Conservation (phyloP, 2,888 invertebrate genomes). For the Trichopria drosophilae region DNA sequence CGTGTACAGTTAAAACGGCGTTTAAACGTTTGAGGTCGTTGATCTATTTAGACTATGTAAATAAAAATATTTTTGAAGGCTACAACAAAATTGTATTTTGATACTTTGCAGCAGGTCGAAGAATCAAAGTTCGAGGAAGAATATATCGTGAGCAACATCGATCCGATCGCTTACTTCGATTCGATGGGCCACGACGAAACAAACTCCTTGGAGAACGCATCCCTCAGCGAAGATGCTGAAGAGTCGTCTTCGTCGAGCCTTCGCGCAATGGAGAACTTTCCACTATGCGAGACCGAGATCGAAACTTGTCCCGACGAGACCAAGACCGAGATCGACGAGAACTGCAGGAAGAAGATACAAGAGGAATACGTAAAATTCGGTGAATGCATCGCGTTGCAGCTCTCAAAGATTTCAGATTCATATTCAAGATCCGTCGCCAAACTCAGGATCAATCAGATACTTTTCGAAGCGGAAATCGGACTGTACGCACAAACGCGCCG, state of each 20-base stretch:
- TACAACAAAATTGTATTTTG: too few species aligned
- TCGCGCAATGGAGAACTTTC: conserved; percentile 36
- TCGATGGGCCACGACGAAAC: conserved; percentile 45
- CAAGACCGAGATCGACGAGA: conserved; percentile 22
- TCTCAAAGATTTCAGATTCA: conserved; percentile 47
- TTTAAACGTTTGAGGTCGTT: too few species aligned
- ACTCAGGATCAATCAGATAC: conserved; percentile 47
- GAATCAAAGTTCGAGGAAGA: conserved; percentile 43
- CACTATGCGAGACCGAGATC: conserved; percentile 31
- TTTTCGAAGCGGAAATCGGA: conserved; percentile 48
- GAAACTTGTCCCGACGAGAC: conserved; percentile 29
- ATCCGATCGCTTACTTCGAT: conserved; percentile 44
- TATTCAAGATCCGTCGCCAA: conserved; percentile 49
- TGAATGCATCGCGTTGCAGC: conserved; percentile 46
- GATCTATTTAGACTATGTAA: too few species aligned
- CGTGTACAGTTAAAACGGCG: too few species aligned
- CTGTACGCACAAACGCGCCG: conserved; percentile 44
- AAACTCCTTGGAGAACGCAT: conserved; percentile 45
- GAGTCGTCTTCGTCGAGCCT: conserved; percentile 43
- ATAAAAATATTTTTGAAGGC: too few species aligned
- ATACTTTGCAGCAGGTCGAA: conserved; percentile 38
- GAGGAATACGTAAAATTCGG: conserved; percentile 47
- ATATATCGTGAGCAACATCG: conserved; percentile 48
- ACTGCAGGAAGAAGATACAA: conserved; percentile 38
- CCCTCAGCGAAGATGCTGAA: conserved; percentile 44